Base-by-base conservation (phyloP, 2,888 invertebrate genomes). In the Nomada lathburiana region DNA sequence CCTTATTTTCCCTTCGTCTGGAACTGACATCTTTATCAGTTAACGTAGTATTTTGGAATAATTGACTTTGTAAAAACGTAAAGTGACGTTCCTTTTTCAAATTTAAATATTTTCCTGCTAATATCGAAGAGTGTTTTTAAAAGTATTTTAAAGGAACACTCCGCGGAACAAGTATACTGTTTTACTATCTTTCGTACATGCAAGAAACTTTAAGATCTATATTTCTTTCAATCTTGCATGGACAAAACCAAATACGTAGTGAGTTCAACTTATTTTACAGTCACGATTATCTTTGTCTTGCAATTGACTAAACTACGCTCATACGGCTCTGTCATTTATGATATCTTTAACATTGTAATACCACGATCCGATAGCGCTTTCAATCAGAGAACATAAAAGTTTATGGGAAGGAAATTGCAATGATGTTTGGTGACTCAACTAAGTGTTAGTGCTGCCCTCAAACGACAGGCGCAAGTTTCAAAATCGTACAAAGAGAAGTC, bases 1-100 rank as follows among this genome's bases (percentile, higher is more conserved):
- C 72, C 94, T 94, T 80, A 96, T 93, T 92, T 95, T 94, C 69
- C 76, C 85, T 50, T 95, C 95, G 63, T 95, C 95, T 60, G 93
- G 88, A 50, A 92, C 79, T 94, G 95, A 95, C 93, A 92, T 93
- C 81, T 91, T 93, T 73, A 91, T 89, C 90, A 90, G 91, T 86
- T 90, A 91, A 84, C 82, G 83, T 86, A 44, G n/a, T 23, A 36
- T 65, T 55, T 69, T 55, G 53, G 18, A 23, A 36, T 29, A 13
- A 65, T 2, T 70, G 16, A 55, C 36, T 67, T 11, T 23, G 1
- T 18, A 53, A 65, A 50, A 36, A 59, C 47, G 53, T 55, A 42
- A 59, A 63, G 52, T 20, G 10, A 70, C 16, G 44, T 29, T 42
- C n/a, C 42, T 18, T 18, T 11, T 20, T 23, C 5, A 20, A 42